Percentiles rank a stretch among this genome's conserved stretches.
Evolutionary conservation across 2,888 invertebrate genomes (phyloP).

Genomic region (Meandrusa payeni): DNA sequence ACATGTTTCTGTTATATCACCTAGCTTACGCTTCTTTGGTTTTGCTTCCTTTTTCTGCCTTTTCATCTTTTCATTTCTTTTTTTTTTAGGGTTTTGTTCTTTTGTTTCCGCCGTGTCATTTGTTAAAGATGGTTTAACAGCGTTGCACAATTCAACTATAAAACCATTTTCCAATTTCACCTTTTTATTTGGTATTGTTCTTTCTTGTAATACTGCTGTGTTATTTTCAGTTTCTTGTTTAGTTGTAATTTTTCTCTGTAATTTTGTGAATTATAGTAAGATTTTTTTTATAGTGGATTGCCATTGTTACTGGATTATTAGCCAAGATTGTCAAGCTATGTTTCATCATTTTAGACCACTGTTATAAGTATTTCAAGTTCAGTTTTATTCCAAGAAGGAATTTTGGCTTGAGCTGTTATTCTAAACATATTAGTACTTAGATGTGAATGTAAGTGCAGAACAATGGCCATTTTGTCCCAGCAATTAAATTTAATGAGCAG

Average conservation of each 20-base stretch:
- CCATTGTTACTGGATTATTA: no score
- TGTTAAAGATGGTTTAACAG: slow-evolving; percentile 45
- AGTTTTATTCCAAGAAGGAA: no score
- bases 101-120: slow-evolving; percentile 36
- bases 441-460: no score
- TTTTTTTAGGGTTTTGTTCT: slow-evolving; percentile 22
- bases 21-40: slow-evolving; percentile 48
- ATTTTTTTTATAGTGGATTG: no score
- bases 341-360: no score
- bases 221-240: slow-evolving; percentile 37
- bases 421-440: no score
- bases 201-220: slow-evolving; percentile 34
- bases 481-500: no score
- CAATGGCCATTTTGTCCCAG: no score
- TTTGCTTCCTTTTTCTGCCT: slow-evolving; percentile 28
- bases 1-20: slow-evolving; percentile 41
- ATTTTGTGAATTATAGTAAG: no score
- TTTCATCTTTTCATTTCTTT: slow-evolving; percentile 24
- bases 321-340: no score
- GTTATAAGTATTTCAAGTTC: no score
- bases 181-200: slow-evolving; percentile 45
- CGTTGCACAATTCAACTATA: slow-evolving; percentile 52
- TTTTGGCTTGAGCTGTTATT: no score
- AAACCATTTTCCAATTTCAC: slow-evolving; percentile 59
- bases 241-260: slow-evolving; percentile 36